phyloP scores from a whole-genome alignment of 2,113 vertebrate genomes.

The Leptobrachium leishanense region DNA sequence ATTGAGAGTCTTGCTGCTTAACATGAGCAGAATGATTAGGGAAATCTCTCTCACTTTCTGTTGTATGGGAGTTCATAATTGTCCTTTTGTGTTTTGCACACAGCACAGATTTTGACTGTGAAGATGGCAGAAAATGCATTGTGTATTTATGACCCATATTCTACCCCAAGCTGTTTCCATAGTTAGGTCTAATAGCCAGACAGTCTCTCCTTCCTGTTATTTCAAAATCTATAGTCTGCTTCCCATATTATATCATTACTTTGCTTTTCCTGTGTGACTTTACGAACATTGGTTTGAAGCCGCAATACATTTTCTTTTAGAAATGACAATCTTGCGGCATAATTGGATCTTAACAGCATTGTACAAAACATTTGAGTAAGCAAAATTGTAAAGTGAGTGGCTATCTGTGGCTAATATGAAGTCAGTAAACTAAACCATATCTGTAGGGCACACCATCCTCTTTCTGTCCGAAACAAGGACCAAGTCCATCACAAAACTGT shows the following conservation, averaged over 20 bases:
- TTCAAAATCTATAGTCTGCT: conserved; percentile 49
- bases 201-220: conserved; percentile 47
- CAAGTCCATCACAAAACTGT: no score
- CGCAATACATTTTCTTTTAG: conserved; percentile 10
- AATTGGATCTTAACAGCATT: neutral
- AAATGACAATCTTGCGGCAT: conserved; percentile 9
- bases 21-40: conserved; percentile 23
- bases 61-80: conserved; percentile 41
- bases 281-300: conserved; percentile 24
- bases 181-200: conserved; percentile 39
- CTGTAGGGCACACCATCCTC: no score
- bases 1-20: conserved; percentile 23
- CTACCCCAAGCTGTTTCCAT: conserved; percentile 42
- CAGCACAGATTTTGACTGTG: conserved; percentile 37
- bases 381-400: no score
- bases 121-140: conserved; percentile 32
- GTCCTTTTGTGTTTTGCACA: conserved; percentile 42
- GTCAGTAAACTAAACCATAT: no score
- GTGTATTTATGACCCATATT: conserved; percentile 45
- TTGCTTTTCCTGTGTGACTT: conserved; percentile 22
- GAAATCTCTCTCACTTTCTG: conserved; percentile 24
- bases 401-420: no score
- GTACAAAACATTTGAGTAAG: no score
- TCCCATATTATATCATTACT: conserved; percentile 19
- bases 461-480: no score